Percentiles rank a stretch among this genome's conserved stretches.
phyloP scores from a whole-genome alignment of 1,140 invertebrate genomes.

The Dufourea novaeangliae region DNA sequence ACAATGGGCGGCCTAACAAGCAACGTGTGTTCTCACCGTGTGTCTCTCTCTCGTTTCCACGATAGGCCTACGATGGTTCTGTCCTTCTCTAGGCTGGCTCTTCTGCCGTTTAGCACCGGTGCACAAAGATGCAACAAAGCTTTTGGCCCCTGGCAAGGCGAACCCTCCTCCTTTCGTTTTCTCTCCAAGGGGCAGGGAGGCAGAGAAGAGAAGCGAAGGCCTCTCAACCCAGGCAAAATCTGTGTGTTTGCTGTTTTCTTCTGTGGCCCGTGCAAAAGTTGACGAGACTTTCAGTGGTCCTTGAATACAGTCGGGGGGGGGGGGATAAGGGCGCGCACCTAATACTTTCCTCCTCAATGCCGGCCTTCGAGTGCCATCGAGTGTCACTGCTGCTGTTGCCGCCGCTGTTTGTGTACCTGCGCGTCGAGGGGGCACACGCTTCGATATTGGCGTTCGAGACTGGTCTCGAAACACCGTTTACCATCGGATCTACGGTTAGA shows the following conservation, averaged over 20 bases:
- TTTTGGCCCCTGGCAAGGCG: too few relatives aligned
- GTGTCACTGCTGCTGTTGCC: conserved; percentile 27
- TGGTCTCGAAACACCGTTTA: conserved; percentile 13
- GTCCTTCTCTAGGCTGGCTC: conserved; percentile 31
- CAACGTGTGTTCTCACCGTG: conserved; percentile 62
- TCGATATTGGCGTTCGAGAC: conserved; percentile 30
- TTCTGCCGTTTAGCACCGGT: conserved; percentile 76
- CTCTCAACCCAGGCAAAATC: conserved; percentile 6
- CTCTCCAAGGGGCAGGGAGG: conserved; percentile 16
- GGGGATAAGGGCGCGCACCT: conserved; percentile 52
- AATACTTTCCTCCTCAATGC: conserved; percentile 58
- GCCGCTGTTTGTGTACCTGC: conserved; percentile 37
- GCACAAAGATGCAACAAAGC: conserved; percentile 68
- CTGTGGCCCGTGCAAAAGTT: conserved; percentile 51
- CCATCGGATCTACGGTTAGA: conserved; percentile 26
- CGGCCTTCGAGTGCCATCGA: conserved; percentile 64
- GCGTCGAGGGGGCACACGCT: conserved; percentile 34
- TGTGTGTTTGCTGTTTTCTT: conserved; percentile 60
- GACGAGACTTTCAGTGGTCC: conserved; percentile 56
- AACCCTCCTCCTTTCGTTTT: conserved; percentile 48
- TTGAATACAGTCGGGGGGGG: conserved; percentile 32
- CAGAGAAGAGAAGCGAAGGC: neutral
- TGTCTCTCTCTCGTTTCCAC: conserved; percentile 13
- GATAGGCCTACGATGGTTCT: neutral
- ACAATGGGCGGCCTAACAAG: conserved; percentile 78